These are phyloP conservation scores for Dipodomys ordii DNA, from an alignment of 2,113 vertebrate species.

Conservation along the genomic window DNA sequence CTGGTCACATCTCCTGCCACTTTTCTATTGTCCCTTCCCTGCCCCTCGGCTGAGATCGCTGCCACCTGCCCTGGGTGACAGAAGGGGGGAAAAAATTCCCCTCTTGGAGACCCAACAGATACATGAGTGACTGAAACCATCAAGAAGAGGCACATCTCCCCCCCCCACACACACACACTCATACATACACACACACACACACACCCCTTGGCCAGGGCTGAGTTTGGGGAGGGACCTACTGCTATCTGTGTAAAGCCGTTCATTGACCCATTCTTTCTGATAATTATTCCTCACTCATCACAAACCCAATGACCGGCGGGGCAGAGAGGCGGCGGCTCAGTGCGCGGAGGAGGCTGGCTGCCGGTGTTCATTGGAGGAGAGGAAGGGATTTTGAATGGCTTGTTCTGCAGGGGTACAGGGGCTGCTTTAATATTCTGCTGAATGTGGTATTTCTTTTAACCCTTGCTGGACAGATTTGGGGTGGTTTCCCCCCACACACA, in stretches of 20 bases:
- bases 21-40: constrained; percentile 1
- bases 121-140: background rate
- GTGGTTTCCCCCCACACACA: no score
- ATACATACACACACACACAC: no score
- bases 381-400: constrained; percentile 45
- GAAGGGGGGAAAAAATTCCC: background rate
- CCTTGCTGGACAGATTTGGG: constrained; percentile 59
- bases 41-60: background rate
- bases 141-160: background rate
- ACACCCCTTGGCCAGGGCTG: background rate
- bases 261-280: constrained; percentile 77
- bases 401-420: constrained; percentile 50
- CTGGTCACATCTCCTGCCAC: background rate
- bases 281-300: constrained; percentile 79
- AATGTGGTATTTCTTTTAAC: constrained; percentile 80
- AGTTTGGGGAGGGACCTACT: background rate
- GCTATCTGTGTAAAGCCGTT: constrained; percentile 8
- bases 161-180: no score
- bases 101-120: background rate
- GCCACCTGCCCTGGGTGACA: background rate
- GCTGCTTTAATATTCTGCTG: constrained; percentile 79
- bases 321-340: background rate
- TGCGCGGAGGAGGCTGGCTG: constrained; percentile 37
- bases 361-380: constrained; percentile 24
- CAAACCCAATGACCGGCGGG: constrained; percentile 66